Evolutionary conservation across 2,797 vertebrate species (phyloP).

Genomic region (Odontamblyopus lacepedii): DNA sequence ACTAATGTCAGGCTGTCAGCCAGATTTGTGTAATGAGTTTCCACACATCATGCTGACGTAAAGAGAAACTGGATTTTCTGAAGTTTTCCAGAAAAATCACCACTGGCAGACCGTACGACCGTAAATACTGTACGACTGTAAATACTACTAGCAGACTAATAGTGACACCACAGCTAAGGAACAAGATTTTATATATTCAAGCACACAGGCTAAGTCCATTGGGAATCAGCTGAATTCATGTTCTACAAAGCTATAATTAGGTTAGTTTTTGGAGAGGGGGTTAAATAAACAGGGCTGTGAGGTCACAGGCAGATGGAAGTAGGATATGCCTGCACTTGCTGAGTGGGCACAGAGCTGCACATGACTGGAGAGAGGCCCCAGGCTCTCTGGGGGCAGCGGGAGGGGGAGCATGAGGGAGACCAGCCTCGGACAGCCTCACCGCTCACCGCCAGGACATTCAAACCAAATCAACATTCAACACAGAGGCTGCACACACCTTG

Average conservation of each 20-base stretch:
- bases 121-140: slow-evolving; percentile 48
- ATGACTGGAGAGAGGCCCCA: slow-evolving; percentile 76
- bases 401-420: slow-evolving; percentile 25
- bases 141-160: slow-evolving; percentile 36
- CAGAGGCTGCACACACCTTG: slow-evolving; percentile 36
- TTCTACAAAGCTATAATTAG: slow-evolving; percentile 78
- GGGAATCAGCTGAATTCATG: slow-evolving; percentile 72
- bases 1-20: slow-evolving; percentile 53
- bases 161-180: slow-evolving; percentile 24
- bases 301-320: slow-evolving; percentile 82
- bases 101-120: slow-evolving; percentile 31
- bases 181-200: slow-evolving; percentile 30
- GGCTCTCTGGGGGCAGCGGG: slow-evolving; percentile 41
- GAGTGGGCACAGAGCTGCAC: slow-evolving; percentile 81
- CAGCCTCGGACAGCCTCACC: slow-evolving; percentile 53
- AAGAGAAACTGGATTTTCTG: slow-evolving; percentile 25
- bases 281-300: slow-evolving; percentile 83
- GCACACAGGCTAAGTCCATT: slow-evolving; percentile 61
- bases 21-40: slow-evolving; percentile 61
- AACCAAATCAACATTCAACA: slow-evolving; percentile 38
- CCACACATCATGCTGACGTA: slow-evolving; percentile 67
- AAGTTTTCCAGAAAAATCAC: slow-evolving; percentile 21
- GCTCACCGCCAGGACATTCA: slow-evolving; percentile 67
- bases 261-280: slow-evolving; percentile 81
- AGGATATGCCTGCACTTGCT: slow-evolving; percentile 84